These are phyloP conservation scores for Melitaea athalia DNA, from an alignment of 2,888 invertebrate genomes.

Conservation along the genomic window DNA sequence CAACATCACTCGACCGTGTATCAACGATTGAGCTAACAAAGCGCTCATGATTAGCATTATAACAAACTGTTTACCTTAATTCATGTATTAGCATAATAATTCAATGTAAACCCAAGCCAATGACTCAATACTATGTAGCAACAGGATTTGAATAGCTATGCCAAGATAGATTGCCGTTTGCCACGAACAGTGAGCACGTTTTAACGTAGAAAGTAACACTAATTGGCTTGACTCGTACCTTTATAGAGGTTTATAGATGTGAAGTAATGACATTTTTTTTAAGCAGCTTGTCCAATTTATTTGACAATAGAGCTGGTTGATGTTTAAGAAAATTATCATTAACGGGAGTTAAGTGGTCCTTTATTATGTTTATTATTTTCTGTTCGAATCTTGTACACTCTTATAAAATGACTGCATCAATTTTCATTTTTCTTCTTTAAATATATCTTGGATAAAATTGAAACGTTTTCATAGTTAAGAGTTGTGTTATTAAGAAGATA, in stretches of 20 bases:
- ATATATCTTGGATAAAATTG: too few relatives aligned
- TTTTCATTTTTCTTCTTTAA: too few relatives aligned
- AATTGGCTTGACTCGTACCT: slow-evolving; percentile 42
- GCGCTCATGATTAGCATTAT: slow-evolving; percentile 19
- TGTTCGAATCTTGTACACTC: background rate
- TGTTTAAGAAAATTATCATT: background rate
- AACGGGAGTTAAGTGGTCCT: background rate
- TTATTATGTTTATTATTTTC: background rate
- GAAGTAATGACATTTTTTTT: slow-evolving; percentile 16
- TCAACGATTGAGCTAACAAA: slow-evolving; percentile 7
- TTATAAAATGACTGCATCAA: too few relatives aligned
- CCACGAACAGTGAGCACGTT: slow-evolving; percentile 47
- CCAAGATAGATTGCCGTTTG: slow-evolving; percentile 42
- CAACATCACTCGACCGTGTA: background rate
- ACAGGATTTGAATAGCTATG: slow-evolving; percentile 29
- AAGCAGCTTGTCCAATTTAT: slow-evolving; percentile 1
- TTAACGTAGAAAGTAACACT: slow-evolving; percentile 45
- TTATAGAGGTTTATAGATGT: slow-evolving; percentile 14
- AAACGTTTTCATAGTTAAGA: too few relatives aligned
- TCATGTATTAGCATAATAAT: slow-evolving; percentile 32
- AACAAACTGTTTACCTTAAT: slow-evolving; percentile 31
- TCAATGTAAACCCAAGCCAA: slow-evolving; percentile 24
- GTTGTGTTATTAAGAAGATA: too few relatives aligned
- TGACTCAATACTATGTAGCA: slow-evolving; percentile 33
- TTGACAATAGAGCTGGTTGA: background rate